These are phyloP conservation scores for Congeria kusceri DNA, from an alignment of 2,888 invertebrate species.

Conservation along the genomic window DNA sequence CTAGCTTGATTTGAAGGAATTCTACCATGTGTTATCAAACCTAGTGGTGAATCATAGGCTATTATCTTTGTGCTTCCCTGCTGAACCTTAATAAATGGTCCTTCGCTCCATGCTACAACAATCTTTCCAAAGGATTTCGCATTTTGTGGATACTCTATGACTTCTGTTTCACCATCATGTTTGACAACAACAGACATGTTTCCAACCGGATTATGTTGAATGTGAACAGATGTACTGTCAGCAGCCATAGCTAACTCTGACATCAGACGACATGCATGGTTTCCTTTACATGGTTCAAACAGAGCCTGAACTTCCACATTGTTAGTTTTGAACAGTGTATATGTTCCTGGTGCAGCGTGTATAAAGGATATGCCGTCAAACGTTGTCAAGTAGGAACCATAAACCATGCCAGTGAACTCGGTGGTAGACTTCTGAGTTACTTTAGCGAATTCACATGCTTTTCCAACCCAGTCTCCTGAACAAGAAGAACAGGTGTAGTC, in stretches of 20 bases:
- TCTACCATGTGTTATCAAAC: slow-evolving; percentile 58
- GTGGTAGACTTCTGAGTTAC: slow-evolving; percentile 23
- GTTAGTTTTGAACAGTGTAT: slow-evolving; percentile 45
- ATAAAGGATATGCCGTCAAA: slow-evolving; percentile 65
- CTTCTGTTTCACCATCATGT: slow-evolving; percentile 27
- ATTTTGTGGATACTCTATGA: slow-evolving; percentile 37
- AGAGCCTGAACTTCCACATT: slow-evolving; percentile 63
- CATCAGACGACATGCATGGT: slow-evolving; percentile 63
- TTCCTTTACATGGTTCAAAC: slow-evolving; percentile 67
- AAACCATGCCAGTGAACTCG: slow-evolving; percentile 54
- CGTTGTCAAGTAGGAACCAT: slow-evolving; percentile 66
- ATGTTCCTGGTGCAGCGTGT: slow-evolving; percentile 62
- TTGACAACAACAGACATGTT: slow-evolving; percentile 28
- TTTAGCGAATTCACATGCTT: slow-evolving; percentile 68
- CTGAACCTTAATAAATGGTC: slow-evolving; percentile 56
- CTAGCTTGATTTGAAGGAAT: slow-evolving; percentile 39
- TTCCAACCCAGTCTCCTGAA: slow-evolving; percentile 70
- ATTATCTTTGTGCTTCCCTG: slow-evolving; percentile 59
- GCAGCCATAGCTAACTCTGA: slow-evolving; percentile 59
- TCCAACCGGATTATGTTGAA: slow-evolving; percentile 41
- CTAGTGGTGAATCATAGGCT: slow-evolving; percentile 55
- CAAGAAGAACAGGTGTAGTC: slow-evolving; percentile 69
- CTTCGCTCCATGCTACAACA: slow-evolving; percentile 54
- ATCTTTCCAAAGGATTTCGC: slow-evolving; percentile 31
- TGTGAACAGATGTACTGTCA: slow-evolving; percentile 29